Conservation (phyloP, 2,113 vertebrate genomes). For the Poicephalus gulielmi region DNA sequence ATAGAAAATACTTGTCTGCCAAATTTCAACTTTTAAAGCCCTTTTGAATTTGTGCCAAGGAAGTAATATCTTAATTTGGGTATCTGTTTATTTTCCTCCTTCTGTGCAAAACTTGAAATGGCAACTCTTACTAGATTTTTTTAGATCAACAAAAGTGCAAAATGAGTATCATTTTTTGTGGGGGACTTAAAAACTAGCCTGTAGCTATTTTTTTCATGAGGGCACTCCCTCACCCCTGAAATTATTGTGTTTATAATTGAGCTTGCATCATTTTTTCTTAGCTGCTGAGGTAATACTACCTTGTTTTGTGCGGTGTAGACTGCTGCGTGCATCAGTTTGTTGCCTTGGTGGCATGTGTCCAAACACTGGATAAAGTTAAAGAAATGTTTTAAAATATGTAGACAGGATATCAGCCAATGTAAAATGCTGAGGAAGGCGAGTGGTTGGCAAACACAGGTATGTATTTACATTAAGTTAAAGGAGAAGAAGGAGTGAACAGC, state of each 20-base stretch:
- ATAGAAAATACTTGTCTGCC: conserved; percentile 48
- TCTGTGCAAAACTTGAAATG: conserved; percentile 25
- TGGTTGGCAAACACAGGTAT: not conserved
- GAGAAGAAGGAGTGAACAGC: not conserved
- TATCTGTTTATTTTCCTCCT: conserved; percentile 53
- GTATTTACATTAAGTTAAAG: conserved; percentile 35
- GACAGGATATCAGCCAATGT: conserved; percentile 28
- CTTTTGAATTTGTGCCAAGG: conserved; percentile 33
- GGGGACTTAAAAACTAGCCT: not conserved
- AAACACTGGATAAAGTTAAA: conserved; percentile 45
- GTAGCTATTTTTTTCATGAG: not conserved
- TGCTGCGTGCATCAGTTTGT: conserved; percentile 15
- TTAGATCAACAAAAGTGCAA: not conserved
- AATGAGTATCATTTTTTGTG: not conserved
- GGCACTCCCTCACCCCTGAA: not conserved
- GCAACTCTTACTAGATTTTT: not conserved
- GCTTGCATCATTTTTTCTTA: not conserved
- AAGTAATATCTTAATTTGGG: conserved; percentile 55
- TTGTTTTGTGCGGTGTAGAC: not conserved
- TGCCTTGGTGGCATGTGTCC: conserved; percentile 42
- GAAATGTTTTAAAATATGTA: conserved; percentile 34
- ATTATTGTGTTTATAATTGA: conserved; percentile 18
- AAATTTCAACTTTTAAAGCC: conserved; percentile 23
- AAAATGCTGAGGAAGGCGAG: conserved; percentile 1
- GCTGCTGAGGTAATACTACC: not conserved